phyloP scores from a whole-genome alignment of 2,113 vertebrate genomes.

The Eulemur macaco region DNA sequence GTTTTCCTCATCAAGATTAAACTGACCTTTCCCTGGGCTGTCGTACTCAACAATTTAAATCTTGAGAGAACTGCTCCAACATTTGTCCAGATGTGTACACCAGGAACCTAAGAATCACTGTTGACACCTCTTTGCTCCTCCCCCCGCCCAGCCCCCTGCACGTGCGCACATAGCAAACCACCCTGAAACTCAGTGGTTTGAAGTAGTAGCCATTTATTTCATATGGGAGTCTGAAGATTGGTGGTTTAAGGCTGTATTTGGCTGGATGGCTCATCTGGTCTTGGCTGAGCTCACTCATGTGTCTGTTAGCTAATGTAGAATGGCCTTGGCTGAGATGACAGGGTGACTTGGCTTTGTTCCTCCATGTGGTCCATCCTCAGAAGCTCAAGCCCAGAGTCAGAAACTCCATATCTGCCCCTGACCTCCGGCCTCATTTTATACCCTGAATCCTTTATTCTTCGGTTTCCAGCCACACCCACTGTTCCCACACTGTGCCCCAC shows the following conservation, averaged over 20 bases:
- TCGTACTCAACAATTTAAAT: not conserved
- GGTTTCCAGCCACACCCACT: not conserved
- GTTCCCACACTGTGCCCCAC: not conserved
- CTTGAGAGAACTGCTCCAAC: not conserved
- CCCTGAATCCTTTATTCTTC: not conserved
- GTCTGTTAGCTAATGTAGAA: not conserved
- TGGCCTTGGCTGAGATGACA: not conserved
- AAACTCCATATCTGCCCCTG: not conserved
- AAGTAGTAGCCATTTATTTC: not conserved
- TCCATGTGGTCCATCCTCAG: not conserved
- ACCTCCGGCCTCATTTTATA: fast-evolving
- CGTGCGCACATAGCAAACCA: not conserved
- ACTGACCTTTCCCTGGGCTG: fast-evolving
- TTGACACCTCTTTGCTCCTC: not conserved
- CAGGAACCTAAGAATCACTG: not conserved
- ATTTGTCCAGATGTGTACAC: not conserved
- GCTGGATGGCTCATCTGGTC: not conserved
- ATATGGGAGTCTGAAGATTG: fast-evolving
- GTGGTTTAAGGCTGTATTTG: not conserved
- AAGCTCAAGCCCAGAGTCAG: too few species aligned
- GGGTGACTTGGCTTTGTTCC: not conserved
- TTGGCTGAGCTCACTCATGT: not conserved
- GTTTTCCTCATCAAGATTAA: not conserved
- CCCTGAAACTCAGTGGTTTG: not conserved
- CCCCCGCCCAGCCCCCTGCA: not conserved